phyloP scores from a whole-genome alignment of 2,113 vertebrate species.

The Lanius collurio region DNA sequence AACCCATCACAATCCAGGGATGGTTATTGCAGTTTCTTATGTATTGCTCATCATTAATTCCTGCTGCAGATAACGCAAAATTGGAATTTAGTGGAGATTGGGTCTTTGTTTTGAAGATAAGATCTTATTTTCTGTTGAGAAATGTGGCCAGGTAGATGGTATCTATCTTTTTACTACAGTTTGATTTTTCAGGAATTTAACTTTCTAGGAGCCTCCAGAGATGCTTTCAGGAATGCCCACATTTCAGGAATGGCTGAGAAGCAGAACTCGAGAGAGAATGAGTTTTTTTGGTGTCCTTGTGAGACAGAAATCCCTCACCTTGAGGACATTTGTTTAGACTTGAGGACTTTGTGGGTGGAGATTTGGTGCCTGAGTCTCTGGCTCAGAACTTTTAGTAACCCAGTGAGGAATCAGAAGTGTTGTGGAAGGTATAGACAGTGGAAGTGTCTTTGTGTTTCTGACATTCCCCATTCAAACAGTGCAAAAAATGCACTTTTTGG shows the following conservation, averaged over 20 bases:
- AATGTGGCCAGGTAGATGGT: neutral
- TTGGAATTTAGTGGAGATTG: neutral
- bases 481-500: neutral
- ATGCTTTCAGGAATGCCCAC: neutral
- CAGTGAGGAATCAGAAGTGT: neutral
- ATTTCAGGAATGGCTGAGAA: neutral
- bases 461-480: neutral
- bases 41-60: neutral
- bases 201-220: neutral
- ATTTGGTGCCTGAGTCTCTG: neutral
- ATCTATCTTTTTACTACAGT: neutral
- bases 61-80: neutral
- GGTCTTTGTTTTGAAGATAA: neutral
- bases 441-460: neutral
- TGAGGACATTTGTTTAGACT: neutral
- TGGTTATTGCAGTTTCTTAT: neutral
- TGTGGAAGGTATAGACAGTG: neutral
- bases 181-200: neutral
- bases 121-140: neutral
- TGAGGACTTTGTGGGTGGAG: rapidly evolving
- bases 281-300: neutral
- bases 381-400: neutral
- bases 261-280: rapidly evolving
- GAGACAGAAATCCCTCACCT: neutral
- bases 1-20: neutral